Conservation (phyloP, 2,113 vertebrate species). For the Hypomesus transpacificus region DNA sequence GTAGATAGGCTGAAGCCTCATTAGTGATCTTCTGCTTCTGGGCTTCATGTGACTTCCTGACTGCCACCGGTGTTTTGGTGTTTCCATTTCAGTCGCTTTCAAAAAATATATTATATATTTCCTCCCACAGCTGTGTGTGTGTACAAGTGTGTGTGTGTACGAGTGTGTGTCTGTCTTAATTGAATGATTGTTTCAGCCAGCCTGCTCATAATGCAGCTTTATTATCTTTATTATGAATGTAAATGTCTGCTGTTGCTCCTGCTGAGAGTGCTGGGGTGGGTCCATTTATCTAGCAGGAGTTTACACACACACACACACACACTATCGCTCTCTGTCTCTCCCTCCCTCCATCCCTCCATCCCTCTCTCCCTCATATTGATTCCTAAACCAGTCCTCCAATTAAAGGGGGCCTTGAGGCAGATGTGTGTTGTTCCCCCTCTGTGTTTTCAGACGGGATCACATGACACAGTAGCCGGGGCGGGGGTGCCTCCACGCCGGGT, state of each 20-base stretch:
- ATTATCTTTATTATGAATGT: slow-evolving; percentile 11
- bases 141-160: not conserved
- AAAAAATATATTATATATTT: not conserved
- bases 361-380: not conserved
- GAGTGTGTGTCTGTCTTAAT: not conserved
- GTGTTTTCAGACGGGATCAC: slow-evolving; percentile 1
- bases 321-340: not conserved
- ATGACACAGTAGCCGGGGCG: not conserved
- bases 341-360: no score
- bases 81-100: not conserved
- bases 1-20: no score
- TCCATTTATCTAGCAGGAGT: not conserved
- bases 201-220: not conserved
- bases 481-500: not conserved
- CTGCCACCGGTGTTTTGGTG: not conserved
- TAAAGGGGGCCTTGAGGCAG: not conserved
- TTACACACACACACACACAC: slow-evolving; percentile 2
- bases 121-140: slow-evolving; percentile 1
- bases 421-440: not conserved
- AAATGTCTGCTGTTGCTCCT: slow-evolving; percentile 7
- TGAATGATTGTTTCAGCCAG: slow-evolving; percentile 1
- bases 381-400: slow-evolving; percentile 2
- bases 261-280: slow-evolving; percentile 1
- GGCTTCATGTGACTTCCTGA: not conserved
- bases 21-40: not conserved